Base-by-base conservation (phyloP, 2,888 invertebrate species). In the Coremacera marginata region DNA sequence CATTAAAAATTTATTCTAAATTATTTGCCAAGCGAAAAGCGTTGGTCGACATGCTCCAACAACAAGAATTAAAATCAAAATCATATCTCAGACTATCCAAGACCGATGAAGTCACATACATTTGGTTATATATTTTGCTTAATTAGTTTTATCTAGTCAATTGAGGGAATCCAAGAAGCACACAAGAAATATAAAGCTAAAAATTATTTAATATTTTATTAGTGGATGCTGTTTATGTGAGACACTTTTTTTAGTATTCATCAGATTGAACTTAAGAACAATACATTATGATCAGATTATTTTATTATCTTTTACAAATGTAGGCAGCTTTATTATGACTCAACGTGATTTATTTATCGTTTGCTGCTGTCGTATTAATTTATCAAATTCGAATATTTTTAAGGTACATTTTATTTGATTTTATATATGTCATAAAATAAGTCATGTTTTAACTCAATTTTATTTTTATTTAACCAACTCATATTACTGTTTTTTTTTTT, bases 131-230 rank as follows among this genome's bases (percentile, higher is more conserved):
- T 25, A 68, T 70, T 74, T 67, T 67, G 49, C 25, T 55, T 55
- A 74, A 74, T 74, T 74, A 65, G 74, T 65, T 74, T 84, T 84
- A 84, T 83, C 83, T 84, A 85, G 83, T 85, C 85, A 85, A 85
- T 85, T 84, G 84, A 83, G 80, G 81, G 82, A 82, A 78, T 44
- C 44, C 44, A 44, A 44, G 11, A 11, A 44, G 44, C 44, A 14
- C 11, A 1, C 44, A 44, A 11, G 44, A 44, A 44, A 7, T 11
- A 2, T 11, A 11, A 44, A 44, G 1, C 11, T 2, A 44, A 44
- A 11, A 44, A 44, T 44, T 14, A 11, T 44, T 44, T 44, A 7
- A 2, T 44, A 44, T 11, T 44, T 44, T 11, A 44, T 44, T n/a
- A n/a, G 1, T 44, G 3, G 1, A 44, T 14, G 80, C 76, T 52